Evolutionary conservation across 2,797 vertebrate species (phyloP).

Genomic region (Acanthornis magna): DNA sequence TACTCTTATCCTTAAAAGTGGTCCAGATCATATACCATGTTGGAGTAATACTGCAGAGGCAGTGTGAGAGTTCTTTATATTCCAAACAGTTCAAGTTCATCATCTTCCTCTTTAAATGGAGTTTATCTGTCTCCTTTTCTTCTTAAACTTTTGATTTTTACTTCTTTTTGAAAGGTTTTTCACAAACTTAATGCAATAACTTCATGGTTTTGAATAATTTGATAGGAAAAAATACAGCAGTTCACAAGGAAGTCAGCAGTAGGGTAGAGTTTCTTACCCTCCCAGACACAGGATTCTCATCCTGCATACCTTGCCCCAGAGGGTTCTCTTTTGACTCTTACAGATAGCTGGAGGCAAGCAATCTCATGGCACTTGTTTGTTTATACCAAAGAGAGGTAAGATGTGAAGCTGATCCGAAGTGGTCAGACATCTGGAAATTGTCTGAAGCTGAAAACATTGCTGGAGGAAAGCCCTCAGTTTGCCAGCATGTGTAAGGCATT

Average conservation of each 20-base stretch:
- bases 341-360: not conserved
- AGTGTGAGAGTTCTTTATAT: not conserved
- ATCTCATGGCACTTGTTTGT: slow-evolving; percentile 44
- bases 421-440: not conserved
- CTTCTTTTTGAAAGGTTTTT: not conserved
- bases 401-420: slow-evolving; percentile 11
- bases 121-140: not conserved
- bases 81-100: not conserved
- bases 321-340: slow-evolving; percentile 39
- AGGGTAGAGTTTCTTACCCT: slow-evolving; percentile 6
- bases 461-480: not conserved
- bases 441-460: not conserved
- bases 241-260: not conserved
- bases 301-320: not conserved
- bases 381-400: slow-evolving; percentile 73
- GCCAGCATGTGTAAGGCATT: not conserved
- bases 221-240: not conserved
- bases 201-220: not conserved
- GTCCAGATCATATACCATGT: not conserved
- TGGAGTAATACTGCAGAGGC: not conserved
- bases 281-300: not conserved
- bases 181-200: slow-evolving; percentile 41
- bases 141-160: not conserved
- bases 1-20: slow-evolving; percentile 24
- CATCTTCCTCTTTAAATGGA: not conserved